Evolutionary conservation across 2,888 invertebrate genomes (phyloP), one percentile per base, ranked within the genome.

Genomic region (Phyllotreta cruciferae): DNA sequence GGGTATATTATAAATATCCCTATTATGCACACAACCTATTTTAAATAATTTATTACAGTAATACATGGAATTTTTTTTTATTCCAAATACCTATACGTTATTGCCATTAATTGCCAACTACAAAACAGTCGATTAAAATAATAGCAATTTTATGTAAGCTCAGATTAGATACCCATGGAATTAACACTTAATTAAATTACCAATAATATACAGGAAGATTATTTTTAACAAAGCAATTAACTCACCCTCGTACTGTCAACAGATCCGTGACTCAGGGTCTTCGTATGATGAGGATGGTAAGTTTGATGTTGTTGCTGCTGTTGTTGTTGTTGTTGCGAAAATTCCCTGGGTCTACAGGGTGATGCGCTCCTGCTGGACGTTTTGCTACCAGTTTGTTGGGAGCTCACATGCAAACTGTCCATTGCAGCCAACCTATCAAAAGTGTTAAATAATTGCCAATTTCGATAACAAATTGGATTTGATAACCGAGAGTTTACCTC

Each of bases 361-460:
- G 87, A 87, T 73, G 87, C 85, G 74, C 87, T 87, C 62, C 88
- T 79, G 71, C 87, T 87, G 44, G 87, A 86, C 47, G 84, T 85
- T 79, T 87, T 87, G 78, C 85, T 86, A 56, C 71, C 84, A 36
- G 71, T 64, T 62, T 77, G 80, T 70, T 77, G 78, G 41, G 68
- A 71, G 56, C 78, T 76, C 66, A 83, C 82, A 74, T 83, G 83
- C 77, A 83, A 76, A 74, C 82, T 82, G 70, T 82, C 82, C 81
- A 81, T 81, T 68, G 77, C 78, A 70, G 77, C 79, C 69, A 79
- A 74, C 71, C 80, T 81, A 69, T 13, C 75, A 76, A 56, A 57
- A n/a, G 11, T n/a, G 9, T 9, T 10, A 45, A 14, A 9, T 24
- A 47, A 11, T 47, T 5, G 6, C 9, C 6, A 35, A 50, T 50